Evolutionary conservation across 2,888 invertebrate species (phyloP), one percentile per base, ranked within the genome.

Genomic region (Hylaea fasciaria): DNA sequence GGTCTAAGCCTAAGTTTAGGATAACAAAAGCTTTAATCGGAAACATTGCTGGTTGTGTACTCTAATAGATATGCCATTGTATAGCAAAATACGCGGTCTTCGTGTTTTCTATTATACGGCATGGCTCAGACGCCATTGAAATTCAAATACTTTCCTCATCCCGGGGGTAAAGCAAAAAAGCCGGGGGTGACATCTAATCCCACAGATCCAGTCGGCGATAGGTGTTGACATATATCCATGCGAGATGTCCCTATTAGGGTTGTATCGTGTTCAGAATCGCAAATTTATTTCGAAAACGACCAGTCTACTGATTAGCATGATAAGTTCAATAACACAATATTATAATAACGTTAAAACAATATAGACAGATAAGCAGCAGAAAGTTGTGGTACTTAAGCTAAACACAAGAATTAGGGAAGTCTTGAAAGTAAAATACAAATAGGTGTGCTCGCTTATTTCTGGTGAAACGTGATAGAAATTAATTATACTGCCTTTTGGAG

Each of bases 381-480:
- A 22, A 2, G 22, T 22, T 22, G 22, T 22, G 22, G 22, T 22
- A 22, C 5, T 22, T 22, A n/a, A 22, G 22, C 22, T 5, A 22
- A 22, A 22, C 2, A 22, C 22, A 5, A 22, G 22, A 22, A 22
- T 22, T 22, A 2, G 22, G 5, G 9, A 32, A 32, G 32, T 32
- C 9, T 5, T 28, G 4, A 28, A 5, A 28, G 28, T 28, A 28
- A 7, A 32, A 32, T 32, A 32, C 52, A 12, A 64, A 62, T 41
- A 58, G 64, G 62, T 61, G 51, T 59, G 57, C 68, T 69, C 69
- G 53, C 57, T 63, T 40, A 51, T 62, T 58, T 61, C 56, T 53
- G 61, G 40, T 40, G 60, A 66, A 70, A 73, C 76, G 74, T 73
- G 73, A 71, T 70, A 62, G 57, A 71, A 71, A 68, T 76, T 76